Conservation (phyloP, 2,888 invertebrate species). For the Elgonia sp. region DNA sequence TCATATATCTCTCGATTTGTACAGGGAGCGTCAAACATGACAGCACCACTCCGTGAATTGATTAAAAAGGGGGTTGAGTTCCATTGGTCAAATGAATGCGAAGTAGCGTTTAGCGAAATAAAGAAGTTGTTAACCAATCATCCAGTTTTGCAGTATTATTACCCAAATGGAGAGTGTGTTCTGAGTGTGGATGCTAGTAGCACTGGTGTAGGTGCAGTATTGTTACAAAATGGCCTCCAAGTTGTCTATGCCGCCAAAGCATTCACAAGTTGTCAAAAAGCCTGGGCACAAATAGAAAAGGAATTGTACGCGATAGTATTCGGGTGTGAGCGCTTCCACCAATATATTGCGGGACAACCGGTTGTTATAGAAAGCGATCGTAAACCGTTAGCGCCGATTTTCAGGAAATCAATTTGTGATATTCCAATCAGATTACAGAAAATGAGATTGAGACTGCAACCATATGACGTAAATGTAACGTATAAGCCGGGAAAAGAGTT, state of each 20-base stretch:
- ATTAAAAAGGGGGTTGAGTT: too few species aligned
- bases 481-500: slow-evolving; percentile 76
- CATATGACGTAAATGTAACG: slow-evolving; percentile 66
- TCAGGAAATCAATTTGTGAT: slow-evolving; percentile 74
- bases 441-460: slow-evolving; percentile 74
- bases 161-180: too few species aligned
- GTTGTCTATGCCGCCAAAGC: slow-evolving; percentile 83
- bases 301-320: slow-evolving; percentile 81
- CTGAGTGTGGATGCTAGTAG: too few species aligned
- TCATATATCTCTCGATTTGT: too few species aligned
- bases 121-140: too few species aligned
- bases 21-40: too few species aligned
- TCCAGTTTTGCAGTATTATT: too few species aligned
- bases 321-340: slow-evolving; percentile 77
- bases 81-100: too few species aligned
- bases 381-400: slow-evolving; percentile 78
- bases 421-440: slow-evolving; percentile 68
- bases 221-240: slow-evolving; percentile 80
- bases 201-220: too few species aligned
- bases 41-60: too few species aligned
- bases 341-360: slow-evolving; percentile 78
- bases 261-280: slow-evolving; percentile 77
- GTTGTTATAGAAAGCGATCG: slow-evolving; percentile 81
- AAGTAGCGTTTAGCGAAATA: too few species aligned
- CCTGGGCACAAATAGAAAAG: slow-evolving; percentile 83